Evolutionary conservation across 2,113 vertebrate genomes (phyloP).

Genomic region (Cygnus atratus): DNA sequence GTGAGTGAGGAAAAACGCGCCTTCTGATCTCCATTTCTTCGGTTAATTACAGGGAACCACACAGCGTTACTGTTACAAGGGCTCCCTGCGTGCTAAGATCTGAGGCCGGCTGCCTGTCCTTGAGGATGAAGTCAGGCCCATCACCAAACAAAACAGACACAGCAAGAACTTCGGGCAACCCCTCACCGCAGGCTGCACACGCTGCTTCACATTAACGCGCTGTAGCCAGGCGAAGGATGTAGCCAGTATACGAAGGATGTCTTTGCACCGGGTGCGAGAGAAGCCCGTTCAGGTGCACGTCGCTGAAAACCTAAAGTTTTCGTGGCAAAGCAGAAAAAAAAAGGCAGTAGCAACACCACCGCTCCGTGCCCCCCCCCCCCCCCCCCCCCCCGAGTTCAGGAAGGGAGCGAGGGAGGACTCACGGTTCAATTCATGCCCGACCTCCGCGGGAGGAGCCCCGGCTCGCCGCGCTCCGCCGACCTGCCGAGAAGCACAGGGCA

Average conservation of each 20-base stretch:
- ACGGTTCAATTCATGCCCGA: too few relatives aligned
- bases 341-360: too few relatives aligned
- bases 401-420: too few relatives aligned
- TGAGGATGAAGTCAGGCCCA: neutral
- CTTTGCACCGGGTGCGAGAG: fast-evolving
- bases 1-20: neutral
- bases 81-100: neutral
- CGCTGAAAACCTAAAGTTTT: too few relatives aligned
- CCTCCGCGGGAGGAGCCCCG: too few relatives aligned
- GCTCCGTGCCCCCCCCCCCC: too few relatives aligned
- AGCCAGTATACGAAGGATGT: neutral
- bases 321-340: too few relatives aligned
- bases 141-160: fast-evolving
- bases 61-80: neutral
- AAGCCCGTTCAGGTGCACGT: neutral
- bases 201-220: neutral
- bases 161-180: neutral
- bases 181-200: neutral
- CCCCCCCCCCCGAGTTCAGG: too few relatives aligned
- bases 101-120: neutral
- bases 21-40: neutral
- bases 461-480: too few relatives aligned
- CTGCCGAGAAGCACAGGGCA: too few relatives aligned
- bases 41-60: neutral
- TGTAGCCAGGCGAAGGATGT: neutral